Base-by-base conservation (phyloP, 2,797 vertebrate species). In the Psittacula derbiana region DNA sequence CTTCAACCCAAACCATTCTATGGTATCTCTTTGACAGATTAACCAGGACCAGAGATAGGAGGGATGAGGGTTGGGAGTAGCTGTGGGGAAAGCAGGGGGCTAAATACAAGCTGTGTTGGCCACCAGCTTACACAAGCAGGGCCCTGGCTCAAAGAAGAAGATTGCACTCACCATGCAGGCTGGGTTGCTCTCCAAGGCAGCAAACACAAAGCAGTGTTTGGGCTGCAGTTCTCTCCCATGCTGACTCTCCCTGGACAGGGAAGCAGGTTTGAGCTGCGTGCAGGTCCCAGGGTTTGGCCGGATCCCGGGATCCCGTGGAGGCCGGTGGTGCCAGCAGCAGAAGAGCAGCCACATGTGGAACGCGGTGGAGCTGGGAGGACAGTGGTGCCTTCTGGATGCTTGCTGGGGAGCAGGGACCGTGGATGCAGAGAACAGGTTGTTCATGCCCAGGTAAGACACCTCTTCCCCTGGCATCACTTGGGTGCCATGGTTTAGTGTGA, bases 311-410 rank as follows among this genome's bases (percentile, higher is more conserved):
- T 98, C 98, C 92, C 65, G 40, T 6, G 93, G 96, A 86, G 98
- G 98, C 4, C 96, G 76, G 52, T 95, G 95, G 90, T 97, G 98
- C 53, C 94, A 96, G 86, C 92, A 98, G 52, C 98, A 98, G 91
- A 98, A 97, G 93, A 98, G 98, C 6, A 98, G 98, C 89, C 98
- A 99, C 96, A 95, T 98, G 98, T 98, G 99, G 99, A 99, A 99
- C 4, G 95, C 97, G 0, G 96, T 97, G 82, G 97, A 98, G 58
- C 95, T 98, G 65, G 98, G 94, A 33, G 98, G 97, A 49, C 97
- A 98, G 91, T 98, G 97, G 98, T 97, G 97, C 90, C 98, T 98
- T 15, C 91, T 99, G 98, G 98, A 98, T 25, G 97, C 98, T 91
- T 98, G 98, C 75, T 99, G 98, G 99, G 98, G 98, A 1, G 98